Percentiles rank a stretch among this genome's conserved stretches.
phyloP scores from a whole-genome alignment of 2,888 invertebrate genomes.

The Oxystoma pomonae region DNA sequence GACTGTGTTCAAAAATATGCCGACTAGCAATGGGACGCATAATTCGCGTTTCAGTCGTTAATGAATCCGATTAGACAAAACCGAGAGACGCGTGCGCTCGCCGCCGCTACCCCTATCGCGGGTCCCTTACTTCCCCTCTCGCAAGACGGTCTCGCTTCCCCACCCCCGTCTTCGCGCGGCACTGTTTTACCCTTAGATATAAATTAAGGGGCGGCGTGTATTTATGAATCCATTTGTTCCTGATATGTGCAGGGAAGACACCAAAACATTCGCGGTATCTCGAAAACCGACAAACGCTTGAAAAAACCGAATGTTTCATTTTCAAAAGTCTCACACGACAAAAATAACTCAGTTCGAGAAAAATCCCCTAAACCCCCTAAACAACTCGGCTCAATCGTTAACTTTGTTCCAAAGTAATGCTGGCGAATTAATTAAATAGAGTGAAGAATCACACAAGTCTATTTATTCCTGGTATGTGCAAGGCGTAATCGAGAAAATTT shows the following conservation, averaged over 20 bases:
- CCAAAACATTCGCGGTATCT: too few relatives aligned
- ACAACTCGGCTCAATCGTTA: too few relatives aligned
- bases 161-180: not conserved
- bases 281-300: too few relatives aligned
- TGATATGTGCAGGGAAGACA: too few relatives aligned
- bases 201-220: conserved; percentile 51
- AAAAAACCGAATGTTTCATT: too few relatives aligned
- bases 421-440: too few relatives aligned
- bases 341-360: too few relatives aligned
- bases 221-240: conserved; percentile 27
- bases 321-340: too few relatives aligned
- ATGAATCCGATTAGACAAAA: conserved; percentile 58
- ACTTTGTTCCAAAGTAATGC: too few relatives aligned
- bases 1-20: conserved; percentile 52
- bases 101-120: conserved; percentile 23
- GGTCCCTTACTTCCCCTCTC: conserved; percentile 21
- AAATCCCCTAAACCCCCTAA: too few relatives aligned
- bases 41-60: conserved; percentile 54
- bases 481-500: not conserved
- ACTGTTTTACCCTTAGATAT: conserved; percentile 50
- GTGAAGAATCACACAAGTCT: not conserved
- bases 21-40: conserved; percentile 53
- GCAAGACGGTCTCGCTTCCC: not conserved
- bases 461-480: not conserved
- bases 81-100: conserved; percentile 48